Evolutionary conservation across 2,888 invertebrate species (phyloP).

Genomic region (Lasioglossum marginatum): DNA sequence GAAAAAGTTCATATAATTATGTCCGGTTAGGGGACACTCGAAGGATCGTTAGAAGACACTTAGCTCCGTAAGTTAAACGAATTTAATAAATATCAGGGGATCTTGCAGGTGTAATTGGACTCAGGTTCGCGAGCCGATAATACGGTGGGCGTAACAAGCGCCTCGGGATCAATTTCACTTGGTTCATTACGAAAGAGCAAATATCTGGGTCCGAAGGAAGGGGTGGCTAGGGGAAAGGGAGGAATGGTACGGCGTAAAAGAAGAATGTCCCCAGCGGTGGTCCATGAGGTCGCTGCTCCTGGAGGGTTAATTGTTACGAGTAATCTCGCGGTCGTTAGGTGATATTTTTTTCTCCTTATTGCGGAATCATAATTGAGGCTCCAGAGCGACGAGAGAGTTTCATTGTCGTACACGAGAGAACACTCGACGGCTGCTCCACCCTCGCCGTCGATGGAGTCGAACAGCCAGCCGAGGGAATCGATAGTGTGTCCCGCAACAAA

Average conservation of each 20-base stretch:
- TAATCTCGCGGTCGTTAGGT: conserved; percentile 59
- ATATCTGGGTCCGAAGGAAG: conserved; percentile 18
- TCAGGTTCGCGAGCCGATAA: conserved; percentile 21
- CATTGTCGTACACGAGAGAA: conserved; percentile 60
- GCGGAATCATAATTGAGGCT: conserved; percentile 62
- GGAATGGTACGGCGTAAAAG: neutral
- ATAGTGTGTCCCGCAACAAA: conserved; percentile 75
- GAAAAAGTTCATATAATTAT: neutral
- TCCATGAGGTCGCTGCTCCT: conserved; percentile 28
- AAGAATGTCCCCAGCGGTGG: conserved; percentile 25
- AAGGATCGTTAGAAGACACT: neutral
- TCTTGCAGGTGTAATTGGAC: conserved; percentile 28
- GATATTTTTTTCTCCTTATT: conserved; percentile 64
- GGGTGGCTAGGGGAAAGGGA: neutral
- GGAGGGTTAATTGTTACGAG: conserved; percentile 62
- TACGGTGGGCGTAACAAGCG: conserved; percentile 37
- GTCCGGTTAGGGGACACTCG: neutral
- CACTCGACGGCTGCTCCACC: conserved; percentile 43
- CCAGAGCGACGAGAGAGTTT: conserved; percentile 53
- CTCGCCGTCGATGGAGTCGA: neutral
- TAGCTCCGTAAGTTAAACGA: neutral
- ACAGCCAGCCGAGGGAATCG: conserved; percentile 62
- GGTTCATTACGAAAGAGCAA: conserved; percentile 46
- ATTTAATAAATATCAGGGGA: neutral
- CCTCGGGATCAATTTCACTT: conserved; percentile 51